A percentile compares a stretch with the other conserved stretches of the same genome.
These are phyloP conservation scores for Neotoma lepida DNA, from an alignment of 2,113 vertebrate genomes.

Conservation along the genomic window DNA sequence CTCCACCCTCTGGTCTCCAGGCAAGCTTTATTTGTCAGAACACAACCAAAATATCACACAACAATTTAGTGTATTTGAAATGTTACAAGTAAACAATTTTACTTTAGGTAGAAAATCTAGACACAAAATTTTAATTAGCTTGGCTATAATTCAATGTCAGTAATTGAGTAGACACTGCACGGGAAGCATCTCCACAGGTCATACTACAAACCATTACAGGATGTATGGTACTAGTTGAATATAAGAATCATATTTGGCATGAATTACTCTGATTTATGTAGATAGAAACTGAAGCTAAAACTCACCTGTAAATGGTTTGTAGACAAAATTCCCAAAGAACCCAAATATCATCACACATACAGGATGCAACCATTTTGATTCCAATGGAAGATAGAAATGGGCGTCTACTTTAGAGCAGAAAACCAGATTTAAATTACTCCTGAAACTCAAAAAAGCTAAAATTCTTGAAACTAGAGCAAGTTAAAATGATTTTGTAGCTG, in stretches of 20 bases:
- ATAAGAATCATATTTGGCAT: neutral
- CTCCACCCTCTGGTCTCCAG: too few relatives aligned
- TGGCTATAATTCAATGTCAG: neutral
- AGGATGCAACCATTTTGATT: neutral
- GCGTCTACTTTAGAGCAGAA: neutral
- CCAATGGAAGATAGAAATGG: neutral
- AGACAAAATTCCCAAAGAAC: neutral
- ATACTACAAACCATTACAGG: neutral
- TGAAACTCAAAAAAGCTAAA: neutral
- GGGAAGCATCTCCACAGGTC: neutral
- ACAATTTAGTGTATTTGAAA: neutral
- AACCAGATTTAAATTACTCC: neutral
- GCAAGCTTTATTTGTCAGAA: too few relatives aligned
- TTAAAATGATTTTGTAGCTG: neutral
- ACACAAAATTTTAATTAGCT: neutral
- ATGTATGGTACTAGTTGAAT: neutral
- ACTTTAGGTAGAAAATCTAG: slow-evolving; percentile 30
- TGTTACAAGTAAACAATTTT: slow-evolving; percentile 1
- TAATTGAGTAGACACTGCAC: neutral
- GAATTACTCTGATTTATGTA: neutral
- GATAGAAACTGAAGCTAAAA: neutral
- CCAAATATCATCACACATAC: neutral
- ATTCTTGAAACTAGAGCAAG: neutral
- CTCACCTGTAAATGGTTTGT: neutral
- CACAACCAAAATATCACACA: too few relatives aligned